Conservation (phyloP, 2,113 vertebrate genomes). For the Rhodinocichla rosea region DNA sequence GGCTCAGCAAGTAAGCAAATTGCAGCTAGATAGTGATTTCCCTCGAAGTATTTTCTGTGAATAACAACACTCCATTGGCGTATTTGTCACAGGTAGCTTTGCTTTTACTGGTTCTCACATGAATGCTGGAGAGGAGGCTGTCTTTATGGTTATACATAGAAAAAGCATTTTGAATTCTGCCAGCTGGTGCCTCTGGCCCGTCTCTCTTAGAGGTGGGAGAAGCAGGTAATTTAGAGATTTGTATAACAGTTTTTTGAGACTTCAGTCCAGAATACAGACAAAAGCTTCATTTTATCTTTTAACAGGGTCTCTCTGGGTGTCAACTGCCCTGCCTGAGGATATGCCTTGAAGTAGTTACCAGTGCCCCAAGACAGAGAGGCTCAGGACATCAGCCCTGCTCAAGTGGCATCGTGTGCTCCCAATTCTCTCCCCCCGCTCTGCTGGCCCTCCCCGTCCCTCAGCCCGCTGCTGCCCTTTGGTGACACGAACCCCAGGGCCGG, state of each 20-base stretch:
- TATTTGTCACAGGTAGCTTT: background rate
- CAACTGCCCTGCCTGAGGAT: background rate
- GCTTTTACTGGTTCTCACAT: background rate
- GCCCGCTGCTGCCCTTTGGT: background rate
- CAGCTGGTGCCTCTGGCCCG: background rate
- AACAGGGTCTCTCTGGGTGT: background rate
- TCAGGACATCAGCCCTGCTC: background rate
- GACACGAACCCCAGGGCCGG: background rate
- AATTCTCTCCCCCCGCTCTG: rapidly evolving
- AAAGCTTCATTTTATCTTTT: background rate
- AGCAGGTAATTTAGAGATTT: background rate
- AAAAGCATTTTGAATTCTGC: background rate
- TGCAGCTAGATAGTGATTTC: background rate
- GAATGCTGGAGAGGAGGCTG: background rate
- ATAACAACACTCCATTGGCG: background rate
- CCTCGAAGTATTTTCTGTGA: background rate
- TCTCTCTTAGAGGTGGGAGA: background rate
- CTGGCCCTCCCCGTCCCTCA: background rate
- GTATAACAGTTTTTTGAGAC: background rate
- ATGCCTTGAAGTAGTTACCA: background rate
- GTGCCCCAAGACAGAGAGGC: background rate
- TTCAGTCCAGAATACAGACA: background rate
- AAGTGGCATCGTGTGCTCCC: background rate
- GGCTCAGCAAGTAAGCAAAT: background rate
- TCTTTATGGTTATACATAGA: background rate